Evolutionary conservation across 2,888 invertebrate species (phyloP).

Genomic region (Stenoptilia bipunctidactyla): DNA sequence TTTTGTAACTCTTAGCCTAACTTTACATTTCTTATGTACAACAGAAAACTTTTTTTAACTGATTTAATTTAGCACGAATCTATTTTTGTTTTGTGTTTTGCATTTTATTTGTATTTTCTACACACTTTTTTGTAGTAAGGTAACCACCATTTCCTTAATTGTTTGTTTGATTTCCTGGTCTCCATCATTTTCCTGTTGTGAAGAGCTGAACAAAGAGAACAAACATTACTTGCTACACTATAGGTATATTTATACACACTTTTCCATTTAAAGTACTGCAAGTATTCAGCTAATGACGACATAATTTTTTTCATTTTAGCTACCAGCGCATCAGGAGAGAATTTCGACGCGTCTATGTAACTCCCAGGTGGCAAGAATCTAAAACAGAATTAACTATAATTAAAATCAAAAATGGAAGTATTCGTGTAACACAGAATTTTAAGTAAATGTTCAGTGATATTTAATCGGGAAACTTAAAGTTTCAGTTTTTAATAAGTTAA

Average conservation of each 20-base stretch:
- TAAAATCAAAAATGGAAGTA: no score
- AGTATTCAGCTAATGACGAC: slow-evolving; percentile 26
- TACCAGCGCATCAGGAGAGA: slow-evolving; percentile 25
- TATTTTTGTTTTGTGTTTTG: no score
- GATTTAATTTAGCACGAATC: no score
- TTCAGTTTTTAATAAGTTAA: no score
- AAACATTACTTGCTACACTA: slow-evolving; percentile 25
- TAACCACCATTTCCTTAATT: slow-evolving; percentile 16
- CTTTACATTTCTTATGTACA: no score
- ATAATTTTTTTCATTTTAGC: slow-evolving; percentile 28
- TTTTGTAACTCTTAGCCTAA: no score
- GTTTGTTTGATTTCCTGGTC: slow-evolving; percentile 21
- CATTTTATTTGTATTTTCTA: background rate
- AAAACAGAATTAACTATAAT: slow-evolving; percentile 18
- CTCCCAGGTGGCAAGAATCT: slow-evolving; percentile 53
- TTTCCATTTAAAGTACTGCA: slow-evolving; percentile 37
- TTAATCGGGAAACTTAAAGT: no score
- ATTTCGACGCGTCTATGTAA: slow-evolving; percentile 33
- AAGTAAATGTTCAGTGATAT: no score
- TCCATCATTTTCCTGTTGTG: slow-evolving; percentile 23
- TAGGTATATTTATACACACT: slow-evolving; percentile 27
- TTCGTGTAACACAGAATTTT: no score
- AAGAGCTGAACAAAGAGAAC: slow-evolving; percentile 35
- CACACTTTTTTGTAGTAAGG: slow-evolving; percentile 2
- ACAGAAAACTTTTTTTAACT: no score